Evolutionary conservation across 2,113 vertebrate genomes (phyloP).

Genomic region (Nematolebias whitei): DNA sequence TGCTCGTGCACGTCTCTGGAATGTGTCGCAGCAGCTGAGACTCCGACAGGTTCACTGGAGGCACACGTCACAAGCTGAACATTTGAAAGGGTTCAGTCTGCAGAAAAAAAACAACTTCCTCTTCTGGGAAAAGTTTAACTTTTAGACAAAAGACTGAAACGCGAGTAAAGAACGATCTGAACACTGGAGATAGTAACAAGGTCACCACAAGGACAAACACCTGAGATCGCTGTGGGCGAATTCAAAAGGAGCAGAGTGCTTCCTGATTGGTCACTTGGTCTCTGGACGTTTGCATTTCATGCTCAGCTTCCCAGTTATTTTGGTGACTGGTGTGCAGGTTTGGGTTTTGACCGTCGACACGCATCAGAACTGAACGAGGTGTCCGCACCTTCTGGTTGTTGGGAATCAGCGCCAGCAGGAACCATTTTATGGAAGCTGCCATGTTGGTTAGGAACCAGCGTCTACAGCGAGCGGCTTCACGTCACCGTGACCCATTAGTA

Average conservation of each 20-base stretch:
- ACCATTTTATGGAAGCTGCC: too few relatives aligned
- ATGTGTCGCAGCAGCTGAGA: constrained; percentile 81
- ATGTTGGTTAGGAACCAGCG: too few relatives aligned
- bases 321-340: too few relatives aligned
- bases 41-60: too few relatives aligned
- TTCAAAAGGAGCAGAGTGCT: constrained; percentile 81
- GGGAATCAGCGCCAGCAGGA: too few relatives aligned
- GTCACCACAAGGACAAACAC: constrained; percentile 89
- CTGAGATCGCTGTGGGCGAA: constrained; percentile 90
- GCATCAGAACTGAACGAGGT: too few relatives aligned
- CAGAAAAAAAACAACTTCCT: constrained; percentile 16
- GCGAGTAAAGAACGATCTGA: constrained; percentile 81
- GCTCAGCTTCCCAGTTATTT: constrained; percentile 16
- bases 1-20: constrained; percentile 77
- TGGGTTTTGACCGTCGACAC: too few relatives aligned
- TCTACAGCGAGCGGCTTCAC: too few relatives aligned
- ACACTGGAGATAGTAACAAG: constrained; percentile 86
- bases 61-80: constrained; percentile 19
- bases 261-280: constrained; percentile 80
- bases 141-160: too few relatives aligned
- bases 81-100: constrained; percentile 31
- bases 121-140: constrained; percentile 56
- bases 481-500: too few relatives aligned
- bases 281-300: constrained; percentile 53
- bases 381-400: too few relatives aligned